These are phyloP conservation scores for Coptodon bakossiorum DNA, from an alignment of 2,113 vertebrate genomes.

Conservation along the genomic window DNA sequence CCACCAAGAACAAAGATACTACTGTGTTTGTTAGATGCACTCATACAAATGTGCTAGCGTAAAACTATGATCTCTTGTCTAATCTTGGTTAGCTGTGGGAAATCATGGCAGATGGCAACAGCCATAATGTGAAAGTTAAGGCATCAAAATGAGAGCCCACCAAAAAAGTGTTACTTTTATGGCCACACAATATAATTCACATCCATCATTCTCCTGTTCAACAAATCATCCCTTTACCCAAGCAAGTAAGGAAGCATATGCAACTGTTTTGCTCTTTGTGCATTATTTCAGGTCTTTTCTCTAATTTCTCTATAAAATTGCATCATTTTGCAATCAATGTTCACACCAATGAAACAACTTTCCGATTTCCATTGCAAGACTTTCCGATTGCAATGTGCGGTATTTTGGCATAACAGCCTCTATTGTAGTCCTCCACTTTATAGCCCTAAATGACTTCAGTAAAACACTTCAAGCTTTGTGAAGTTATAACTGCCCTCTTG, in stretches of 20 bases:
- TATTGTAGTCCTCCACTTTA: slow-evolving; percentile 9
- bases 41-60: neutral
- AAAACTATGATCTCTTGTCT: neutral
- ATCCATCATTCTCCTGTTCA: slow-evolving; percentile 5
- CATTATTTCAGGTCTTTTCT: neutral
- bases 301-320: neutral
- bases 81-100: neutral
- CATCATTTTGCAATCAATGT: neutral
- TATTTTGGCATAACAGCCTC: neutral
- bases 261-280: neutral
- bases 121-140: neutral
- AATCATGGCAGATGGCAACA: neutral
- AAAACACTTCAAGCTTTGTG: slow-evolving; percentile 11
- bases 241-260: neutral
- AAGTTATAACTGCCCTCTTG: neutral
- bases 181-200: neutral
- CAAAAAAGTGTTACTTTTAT: neutral
- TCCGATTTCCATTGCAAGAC: neutral
- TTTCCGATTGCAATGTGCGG: neutral
- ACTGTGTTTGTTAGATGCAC: neutral
- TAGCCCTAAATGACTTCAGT: neutral
- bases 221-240: neutral
- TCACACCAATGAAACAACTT: neutral
- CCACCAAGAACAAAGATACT: neutral
- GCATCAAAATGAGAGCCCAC: neutral